phyloP scores from a whole-genome alignment of 1,140 invertebrate genomes.

The Augochlora pura region DNA sequence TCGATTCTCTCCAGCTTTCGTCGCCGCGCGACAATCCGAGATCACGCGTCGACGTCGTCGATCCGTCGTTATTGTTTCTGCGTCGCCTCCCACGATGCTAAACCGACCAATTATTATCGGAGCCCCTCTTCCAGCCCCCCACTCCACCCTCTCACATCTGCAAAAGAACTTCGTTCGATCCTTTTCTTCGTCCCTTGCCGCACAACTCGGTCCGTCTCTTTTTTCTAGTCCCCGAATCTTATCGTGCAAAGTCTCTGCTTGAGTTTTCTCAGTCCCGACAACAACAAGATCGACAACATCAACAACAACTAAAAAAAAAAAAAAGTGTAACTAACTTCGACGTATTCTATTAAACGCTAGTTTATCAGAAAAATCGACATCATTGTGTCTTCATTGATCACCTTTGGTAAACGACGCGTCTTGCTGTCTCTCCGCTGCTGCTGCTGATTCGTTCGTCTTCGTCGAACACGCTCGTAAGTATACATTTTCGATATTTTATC shows the following conservation, averaged over 20 bases:
- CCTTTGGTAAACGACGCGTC: not conserved
- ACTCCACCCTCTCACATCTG: too few species aligned
- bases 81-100: not conserved
- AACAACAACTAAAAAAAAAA: constrained; percentile 66
- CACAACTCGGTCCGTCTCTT: not conserved
- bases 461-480: constrained; percentile 35
- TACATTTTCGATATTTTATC: constrained; percentile 9
- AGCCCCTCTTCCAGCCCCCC: too few species aligned
- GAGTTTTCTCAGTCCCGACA: constrained; percentile 67
- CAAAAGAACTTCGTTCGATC: not conserved
- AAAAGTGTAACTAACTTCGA: constrained; percentile 75
- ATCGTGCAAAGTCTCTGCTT: constrained; percentile 68
- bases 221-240: constrained; percentile 45
- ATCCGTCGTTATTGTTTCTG: too few species aligned
- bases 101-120: not conserved
- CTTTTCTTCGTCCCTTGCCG: not conserved
- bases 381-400: constrained; percentile 36
- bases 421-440: not conserved
- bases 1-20: not conserved
- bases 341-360: constrained; percentile 78
- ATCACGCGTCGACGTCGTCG: not conserved
- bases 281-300: constrained; percentile 63
- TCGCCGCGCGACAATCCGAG: not conserved
- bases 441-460: too few species aligned
- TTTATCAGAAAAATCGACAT: constrained; percentile 75